These are phyloP conservation scores for Choloepus didactylus DNA, from an alignment of 2,797 vertebrate genomes.

Conservation along the genomic window DNA sequence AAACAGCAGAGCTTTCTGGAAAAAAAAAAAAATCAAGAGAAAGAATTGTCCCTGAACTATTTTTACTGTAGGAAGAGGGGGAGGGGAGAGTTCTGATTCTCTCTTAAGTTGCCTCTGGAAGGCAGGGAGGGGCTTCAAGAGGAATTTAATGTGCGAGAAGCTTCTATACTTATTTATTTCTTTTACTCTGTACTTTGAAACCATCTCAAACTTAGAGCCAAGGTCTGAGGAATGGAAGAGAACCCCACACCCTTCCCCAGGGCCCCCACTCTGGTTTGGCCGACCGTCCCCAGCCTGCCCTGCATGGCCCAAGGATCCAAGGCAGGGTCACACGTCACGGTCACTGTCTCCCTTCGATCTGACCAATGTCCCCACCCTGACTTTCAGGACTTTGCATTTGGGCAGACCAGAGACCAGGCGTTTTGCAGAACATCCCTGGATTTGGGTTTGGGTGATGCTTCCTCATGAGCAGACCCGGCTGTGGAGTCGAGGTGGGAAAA, in stretches of 20 bases:
- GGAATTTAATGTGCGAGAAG: rapidly evolving
- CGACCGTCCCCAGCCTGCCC: rapidly evolving
- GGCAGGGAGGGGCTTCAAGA: too few species aligned
- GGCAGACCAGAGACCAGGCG: neutral
- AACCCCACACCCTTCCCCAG: neutral
- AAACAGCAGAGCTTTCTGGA: neutral
- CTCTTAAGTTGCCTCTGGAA: neutral
- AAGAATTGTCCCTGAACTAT: neutral
- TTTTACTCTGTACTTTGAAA: neutral
- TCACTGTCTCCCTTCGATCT: too few species aligned
- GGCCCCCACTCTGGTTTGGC: rapidly evolving
- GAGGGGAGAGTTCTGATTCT: rapidly evolving
- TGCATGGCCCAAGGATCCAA: rapidly evolving
- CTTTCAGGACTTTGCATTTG: neutral
- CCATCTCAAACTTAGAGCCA: neutral
- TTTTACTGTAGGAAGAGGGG: neutral
- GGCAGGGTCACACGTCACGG: rapidly evolving
- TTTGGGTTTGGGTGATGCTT: neutral
- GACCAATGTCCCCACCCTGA: neutral
- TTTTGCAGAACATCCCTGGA: neutral
- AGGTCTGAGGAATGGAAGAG: neutral
- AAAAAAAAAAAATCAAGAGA: neutral
- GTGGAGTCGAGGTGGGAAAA: neutral
- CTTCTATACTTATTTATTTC: neutral
- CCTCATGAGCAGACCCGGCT: rapidly evolving